Evolutionary conservation across 2,113 vertebrate genomes (phyloP).

Genomic region (Malurus cyaneus): DNA sequence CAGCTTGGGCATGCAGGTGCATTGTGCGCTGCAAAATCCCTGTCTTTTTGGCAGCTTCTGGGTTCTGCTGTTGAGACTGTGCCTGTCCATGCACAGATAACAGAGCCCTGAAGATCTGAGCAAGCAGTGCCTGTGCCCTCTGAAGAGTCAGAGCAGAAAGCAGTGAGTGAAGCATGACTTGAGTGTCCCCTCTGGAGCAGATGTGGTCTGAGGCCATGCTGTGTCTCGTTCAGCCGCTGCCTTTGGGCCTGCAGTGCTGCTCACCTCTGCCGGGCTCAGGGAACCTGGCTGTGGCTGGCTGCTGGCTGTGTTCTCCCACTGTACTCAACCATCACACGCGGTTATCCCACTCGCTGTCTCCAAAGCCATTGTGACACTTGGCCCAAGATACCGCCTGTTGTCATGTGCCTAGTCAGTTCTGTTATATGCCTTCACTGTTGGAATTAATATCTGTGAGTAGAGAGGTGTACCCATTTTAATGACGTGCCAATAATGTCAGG

Average conservation of each 20-base stretch:
- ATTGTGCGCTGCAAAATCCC: not conserved
- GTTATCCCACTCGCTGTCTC: not conserved
- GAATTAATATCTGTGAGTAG: not conserved
- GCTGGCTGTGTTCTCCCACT: not conserved
- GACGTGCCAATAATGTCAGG: not conserved
- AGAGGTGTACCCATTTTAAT: not conserved
- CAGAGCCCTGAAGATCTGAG: not conserved
- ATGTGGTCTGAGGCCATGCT: not conserved
- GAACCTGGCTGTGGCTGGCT: not conserved
- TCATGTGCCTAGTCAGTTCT: not conserved
- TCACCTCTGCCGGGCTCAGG: fast-evolving
- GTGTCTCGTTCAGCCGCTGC: not conserved
- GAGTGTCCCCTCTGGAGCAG: not conserved
- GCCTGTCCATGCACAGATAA: not conserved
- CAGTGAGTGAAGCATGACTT: not conserved
- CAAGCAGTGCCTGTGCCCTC: not conserved
- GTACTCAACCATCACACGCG: not conserved
- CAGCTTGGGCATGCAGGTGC: fast-evolving
- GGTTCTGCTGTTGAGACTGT: not conserved
- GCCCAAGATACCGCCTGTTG: not conserved
- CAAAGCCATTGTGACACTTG: not conserved
- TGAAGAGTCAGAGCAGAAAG: not conserved
- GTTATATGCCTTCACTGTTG: not conserved
- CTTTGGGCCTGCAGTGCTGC: not conserved
- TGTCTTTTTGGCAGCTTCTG: not conserved